These are phyloP conservation scores for Hesperia comma DNA, from an alignment of 2,888 invertebrate species.

Conservation along the genomic window DNA sequence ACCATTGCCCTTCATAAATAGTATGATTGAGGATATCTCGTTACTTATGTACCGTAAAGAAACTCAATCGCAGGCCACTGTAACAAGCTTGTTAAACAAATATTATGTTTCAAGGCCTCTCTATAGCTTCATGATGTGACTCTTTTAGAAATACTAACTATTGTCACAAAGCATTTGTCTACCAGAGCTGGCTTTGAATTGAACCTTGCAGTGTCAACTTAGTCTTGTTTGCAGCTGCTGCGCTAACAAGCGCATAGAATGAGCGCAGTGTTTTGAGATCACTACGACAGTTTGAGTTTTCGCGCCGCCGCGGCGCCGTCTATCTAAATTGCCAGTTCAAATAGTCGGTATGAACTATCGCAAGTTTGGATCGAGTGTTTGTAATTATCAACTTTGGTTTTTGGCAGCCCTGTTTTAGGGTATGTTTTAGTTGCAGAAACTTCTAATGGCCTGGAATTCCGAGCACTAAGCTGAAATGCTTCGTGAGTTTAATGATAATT, in stretches of 20 bases:
- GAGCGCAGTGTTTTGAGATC: constrained; percentile 28
- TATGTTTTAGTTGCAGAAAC: background rate
- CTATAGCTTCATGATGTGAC: constrained; percentile 6
- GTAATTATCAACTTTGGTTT: constrained; percentile 4
- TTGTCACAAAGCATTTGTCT: constrained; percentile 20
- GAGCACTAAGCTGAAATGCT: no score
- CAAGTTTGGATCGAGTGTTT: constrained; percentile 1
- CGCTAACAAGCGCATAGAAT: constrained; percentile 18
- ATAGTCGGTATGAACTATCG: constrained; percentile 19
- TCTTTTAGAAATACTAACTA: constrained; percentile 11
- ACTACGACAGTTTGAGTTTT: constrained; percentile 26
- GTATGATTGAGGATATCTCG: no score
- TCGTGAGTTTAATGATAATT: no score
- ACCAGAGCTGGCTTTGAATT: constrained; percentile 17
- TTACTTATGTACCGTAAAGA: no score
- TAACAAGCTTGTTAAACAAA: constrained; percentile 3
- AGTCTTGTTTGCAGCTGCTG: constrained; percentile 24
- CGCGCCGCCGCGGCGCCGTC: constrained; percentile 8
- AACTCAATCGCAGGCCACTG: background rate
- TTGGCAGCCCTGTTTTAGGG: background rate
- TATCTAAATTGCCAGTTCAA: constrained; percentile 29
- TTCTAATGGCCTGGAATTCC: background rate
- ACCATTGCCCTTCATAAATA: no score
- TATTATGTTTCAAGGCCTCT: background rate
- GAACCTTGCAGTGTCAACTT: constrained; percentile 24